A percentile compares a stretch with the other conserved stretches of the same genome.
phyloP scores from a whole-genome alignment of 2,888 invertebrate genomes.

The Copidosoma aretas region DNA sequence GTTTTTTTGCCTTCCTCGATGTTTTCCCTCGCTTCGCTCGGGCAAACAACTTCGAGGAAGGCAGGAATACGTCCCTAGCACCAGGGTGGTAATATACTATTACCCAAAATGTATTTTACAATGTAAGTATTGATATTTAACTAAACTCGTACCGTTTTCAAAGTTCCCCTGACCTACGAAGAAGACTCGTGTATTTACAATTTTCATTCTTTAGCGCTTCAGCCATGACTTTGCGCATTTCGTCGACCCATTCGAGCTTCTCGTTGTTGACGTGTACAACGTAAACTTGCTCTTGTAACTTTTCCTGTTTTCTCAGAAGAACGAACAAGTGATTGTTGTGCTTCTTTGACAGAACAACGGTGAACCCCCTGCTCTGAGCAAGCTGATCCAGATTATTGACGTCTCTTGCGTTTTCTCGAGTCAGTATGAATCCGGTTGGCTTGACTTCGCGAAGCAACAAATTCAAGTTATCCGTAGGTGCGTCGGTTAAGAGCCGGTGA shows the following conservation, averaged over 20 bases:
- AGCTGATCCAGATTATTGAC: conserved; percentile 43
- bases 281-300: conserved; percentile 48
- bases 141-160: conserved; percentile 63
- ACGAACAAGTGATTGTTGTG: conserved; percentile 10
- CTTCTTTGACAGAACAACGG: conserved; percentile 32
- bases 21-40: too few species aligned
- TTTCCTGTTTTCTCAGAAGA: conserved; percentile 46
- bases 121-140: too few species aligned
- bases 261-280: conserved; percentile 51
- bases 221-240: conserved; percentile 54
- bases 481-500: conserved; percentile 61
- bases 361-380: conserved; percentile 66
- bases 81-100: too few species aligned
- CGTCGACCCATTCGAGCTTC: conserved; percentile 59
- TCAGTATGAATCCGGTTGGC: conserved; percentile 52
- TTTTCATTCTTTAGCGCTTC: conserved; percentile 61
- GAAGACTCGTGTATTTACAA: conserved; percentile 66
- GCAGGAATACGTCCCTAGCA: too few species aligned
- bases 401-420: conserved; percentile 43
- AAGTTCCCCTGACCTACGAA: conserved; percentile 74
- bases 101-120: too few species aligned
- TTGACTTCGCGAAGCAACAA: conserved; percentile 41
- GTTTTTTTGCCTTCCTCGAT: too few species aligned
- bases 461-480: conserved; percentile 24
- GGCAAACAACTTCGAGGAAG: too few species aligned